These are phyloP conservation scores for Syndactyla subalaris DNA, from an alignment of 2,797 vertebrate genomes.

Conservation along the genomic window DNA sequence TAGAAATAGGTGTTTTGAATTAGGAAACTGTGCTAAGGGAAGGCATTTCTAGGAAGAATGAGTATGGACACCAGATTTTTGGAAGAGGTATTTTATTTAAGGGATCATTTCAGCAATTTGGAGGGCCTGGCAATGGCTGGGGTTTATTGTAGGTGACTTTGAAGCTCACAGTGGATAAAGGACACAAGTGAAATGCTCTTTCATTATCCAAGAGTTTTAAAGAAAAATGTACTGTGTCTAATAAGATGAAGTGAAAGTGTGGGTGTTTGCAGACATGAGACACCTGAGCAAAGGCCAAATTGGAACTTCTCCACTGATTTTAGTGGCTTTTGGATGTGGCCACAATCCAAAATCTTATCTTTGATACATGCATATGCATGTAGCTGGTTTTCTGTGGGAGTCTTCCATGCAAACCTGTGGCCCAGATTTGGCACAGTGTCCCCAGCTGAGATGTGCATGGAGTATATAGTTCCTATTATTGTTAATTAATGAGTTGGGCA, in stretches of 20 bases:
- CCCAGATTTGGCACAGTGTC: background rate
- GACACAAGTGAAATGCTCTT: background rate
- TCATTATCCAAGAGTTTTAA: background rate
- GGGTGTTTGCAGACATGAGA: slow-evolving; percentile 6
- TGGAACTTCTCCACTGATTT: slow-evolving; percentile 16
- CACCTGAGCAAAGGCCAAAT: background rate
- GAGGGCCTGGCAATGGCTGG: background rate
- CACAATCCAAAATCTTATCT: background rate
- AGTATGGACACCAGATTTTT: background rate
- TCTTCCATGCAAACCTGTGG: background rate
- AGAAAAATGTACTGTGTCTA: background rate
- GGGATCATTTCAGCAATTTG: background rate
- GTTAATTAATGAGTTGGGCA: background rate
- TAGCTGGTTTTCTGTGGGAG: background rate
- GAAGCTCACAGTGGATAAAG: background rate
- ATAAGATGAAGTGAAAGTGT: background rate
- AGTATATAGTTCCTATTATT: background rate
- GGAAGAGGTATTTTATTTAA: background rate
- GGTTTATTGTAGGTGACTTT: background rate
- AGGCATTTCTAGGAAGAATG: background rate
- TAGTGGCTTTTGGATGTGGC: background rate
- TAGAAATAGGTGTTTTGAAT: background rate
- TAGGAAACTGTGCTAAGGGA: background rate
- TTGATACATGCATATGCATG: background rate
- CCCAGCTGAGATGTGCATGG: background rate